A percentile compares a stretch with the other conserved stretches of the same genome.
Evolutionary conservation across 2,797 vertebrate genomes (phyloP).

Genomic region (Dryobates pubescens): DNA sequence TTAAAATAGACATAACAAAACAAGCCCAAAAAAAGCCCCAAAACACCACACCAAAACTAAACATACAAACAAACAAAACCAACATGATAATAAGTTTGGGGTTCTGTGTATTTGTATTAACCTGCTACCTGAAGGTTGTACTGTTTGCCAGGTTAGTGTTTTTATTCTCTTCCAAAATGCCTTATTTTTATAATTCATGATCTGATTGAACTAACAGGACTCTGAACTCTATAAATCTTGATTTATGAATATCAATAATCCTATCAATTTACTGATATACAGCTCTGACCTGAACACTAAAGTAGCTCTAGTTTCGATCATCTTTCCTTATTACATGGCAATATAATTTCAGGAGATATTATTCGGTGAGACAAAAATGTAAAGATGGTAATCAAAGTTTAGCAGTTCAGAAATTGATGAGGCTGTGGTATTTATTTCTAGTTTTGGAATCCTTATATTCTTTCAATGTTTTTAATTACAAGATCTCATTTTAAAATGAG

Average conservation of each 20-base stretch:
- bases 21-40: no score
- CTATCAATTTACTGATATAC: slow-evolving; percentile 44
- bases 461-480: background rate
- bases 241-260: slow-evolving; percentile 44
- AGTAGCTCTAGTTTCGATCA: background rate
- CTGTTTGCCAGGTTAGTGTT: background rate
- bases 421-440: background rate
- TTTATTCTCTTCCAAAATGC: slow-evolving; percentile 30
- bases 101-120: background rate
- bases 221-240: slow-evolving; percentile 22
- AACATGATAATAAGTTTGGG: background rate
- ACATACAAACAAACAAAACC: no score
- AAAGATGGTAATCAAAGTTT: background rate
- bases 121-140: background rate
- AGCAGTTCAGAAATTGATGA: background rate
- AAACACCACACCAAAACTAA: no score
- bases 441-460: background rate
- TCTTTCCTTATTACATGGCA: background rate
- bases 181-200: slow-evolving; percentile 57
- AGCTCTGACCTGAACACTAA: background rate
- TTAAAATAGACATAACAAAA: background rate
- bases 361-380: background rate
- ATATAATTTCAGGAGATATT: background rate
- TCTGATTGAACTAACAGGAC: slow-evolving; percentile 24
- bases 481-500: background rate